phyloP scores from a whole-genome alignment of 2,113 vertebrate genomes.

The Opisthocomus hoazin region DNA sequence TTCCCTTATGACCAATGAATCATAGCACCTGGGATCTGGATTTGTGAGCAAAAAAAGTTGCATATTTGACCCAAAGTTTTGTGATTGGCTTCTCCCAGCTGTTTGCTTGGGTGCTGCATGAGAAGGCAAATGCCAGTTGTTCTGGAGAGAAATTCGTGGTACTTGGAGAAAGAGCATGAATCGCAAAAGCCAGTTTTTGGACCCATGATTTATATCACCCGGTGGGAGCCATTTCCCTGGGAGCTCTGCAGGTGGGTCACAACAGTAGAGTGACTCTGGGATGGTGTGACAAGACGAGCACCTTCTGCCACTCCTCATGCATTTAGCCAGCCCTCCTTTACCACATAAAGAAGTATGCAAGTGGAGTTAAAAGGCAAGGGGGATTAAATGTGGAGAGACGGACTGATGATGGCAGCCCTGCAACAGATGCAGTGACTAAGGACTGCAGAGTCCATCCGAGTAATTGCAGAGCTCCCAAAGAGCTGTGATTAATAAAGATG shows the following conservation, averaged over 20 bases:
- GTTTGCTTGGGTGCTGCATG: not conserved
- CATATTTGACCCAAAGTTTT: not conserved
- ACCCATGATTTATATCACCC: not conserved
- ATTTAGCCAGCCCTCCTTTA: not conserved
- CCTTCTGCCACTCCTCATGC: not conserved
- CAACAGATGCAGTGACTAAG: not conserved
- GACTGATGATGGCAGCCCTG: not conserved
- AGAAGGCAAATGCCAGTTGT: not conserved
- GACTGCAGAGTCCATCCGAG: not conserved
- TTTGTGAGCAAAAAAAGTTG: not conserved
- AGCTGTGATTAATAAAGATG: not conserved
- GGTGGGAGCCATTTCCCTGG: not conserved
- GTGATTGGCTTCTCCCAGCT: not conserved
- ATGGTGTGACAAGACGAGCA: not conserved
- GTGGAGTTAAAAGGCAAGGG: not conserved
- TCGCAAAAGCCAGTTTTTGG: not conserved
- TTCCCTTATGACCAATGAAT: not conserved
- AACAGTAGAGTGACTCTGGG: not conserved
- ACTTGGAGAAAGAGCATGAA: not conserved
- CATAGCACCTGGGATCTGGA: not conserved
- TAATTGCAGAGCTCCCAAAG: not conserved
- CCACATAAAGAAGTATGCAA: accelerated
- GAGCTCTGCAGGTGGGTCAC: not conserved
- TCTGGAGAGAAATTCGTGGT: not conserved
- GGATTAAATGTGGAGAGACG: not conserved